Evolutionary conservation across 2,113 vertebrate species (phyloP).

Genomic region (Centropus unirufus): DNA sequence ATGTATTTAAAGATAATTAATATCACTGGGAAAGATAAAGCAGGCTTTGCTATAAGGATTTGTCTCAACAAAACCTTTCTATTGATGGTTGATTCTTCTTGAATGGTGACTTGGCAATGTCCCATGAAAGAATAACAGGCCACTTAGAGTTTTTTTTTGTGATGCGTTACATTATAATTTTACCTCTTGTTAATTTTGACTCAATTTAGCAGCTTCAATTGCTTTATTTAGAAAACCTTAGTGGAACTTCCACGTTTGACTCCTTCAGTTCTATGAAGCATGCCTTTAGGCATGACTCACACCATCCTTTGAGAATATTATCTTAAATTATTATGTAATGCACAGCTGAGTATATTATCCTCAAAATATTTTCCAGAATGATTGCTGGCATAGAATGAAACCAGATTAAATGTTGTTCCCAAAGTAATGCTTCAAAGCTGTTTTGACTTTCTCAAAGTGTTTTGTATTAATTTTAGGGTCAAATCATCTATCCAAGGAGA

Average conservation of each 20-base stretch:
- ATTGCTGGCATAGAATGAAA: not conserved
- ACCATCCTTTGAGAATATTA: not conserved
- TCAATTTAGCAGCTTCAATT: not conserved
- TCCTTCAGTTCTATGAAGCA: not conserved
- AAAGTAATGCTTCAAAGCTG: not conserved
- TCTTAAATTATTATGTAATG: not conserved
- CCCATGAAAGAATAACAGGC: not conserved
- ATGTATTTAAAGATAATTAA: not conserved
- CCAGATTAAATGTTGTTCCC: not conserved
- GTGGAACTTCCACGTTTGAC: not conserved
- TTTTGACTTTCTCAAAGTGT: not conserved
- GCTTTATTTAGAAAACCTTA: not conserved
- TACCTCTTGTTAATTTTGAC: not conserved
- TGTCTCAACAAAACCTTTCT: not conserved
- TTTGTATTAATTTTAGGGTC: not conserved
- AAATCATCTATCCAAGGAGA: not conserved
- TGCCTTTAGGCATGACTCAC: not conserved
- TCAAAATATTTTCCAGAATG: not conserved
- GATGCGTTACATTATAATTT: not conserved
- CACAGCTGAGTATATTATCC: not conserved
- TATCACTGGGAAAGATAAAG: not conserved
- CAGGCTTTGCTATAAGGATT: not conserved
- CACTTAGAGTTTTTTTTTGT: not conserved
- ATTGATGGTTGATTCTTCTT: not conserved
- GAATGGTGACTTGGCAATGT: not conserved